Conservation (phyloP, 2,113 vertebrate genomes). For the Paramisgurnus dabryanus region DNA sequence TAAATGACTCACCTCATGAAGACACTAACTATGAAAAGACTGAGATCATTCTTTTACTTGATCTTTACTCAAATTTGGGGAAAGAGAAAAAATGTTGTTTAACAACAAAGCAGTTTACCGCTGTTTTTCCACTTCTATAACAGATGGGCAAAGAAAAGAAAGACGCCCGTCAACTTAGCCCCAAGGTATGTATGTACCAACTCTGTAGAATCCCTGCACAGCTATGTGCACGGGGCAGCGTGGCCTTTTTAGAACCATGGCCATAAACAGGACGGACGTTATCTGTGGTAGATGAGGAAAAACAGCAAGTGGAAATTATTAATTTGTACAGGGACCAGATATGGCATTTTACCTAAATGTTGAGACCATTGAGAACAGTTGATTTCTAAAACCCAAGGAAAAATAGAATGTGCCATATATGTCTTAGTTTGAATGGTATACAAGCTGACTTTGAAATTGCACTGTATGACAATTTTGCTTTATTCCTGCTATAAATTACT, state of each 20-base stretch:
- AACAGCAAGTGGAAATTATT: slow-evolving; percentile 70
- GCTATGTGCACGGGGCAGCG: slow-evolving; percentile 68
- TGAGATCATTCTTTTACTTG: slow-evolving; percentile 31
- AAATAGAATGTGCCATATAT: slow-evolving; percentile 12
- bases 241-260: slow-evolving; percentile 64
- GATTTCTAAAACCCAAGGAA: slow-evolving; percentile 33
- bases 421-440: slow-evolving; percentile 3
- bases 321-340: slow-evolving; percentile 16
- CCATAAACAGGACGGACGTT: slow-evolving; percentile 69
- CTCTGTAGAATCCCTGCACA: slow-evolving; percentile 66
- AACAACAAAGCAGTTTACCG: slow-evolving; percentile 75
- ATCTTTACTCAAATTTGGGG: slow-evolving; percentile 63
- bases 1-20: slow-evolving; percentile 25
- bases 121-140: slow-evolving; percentile 85
- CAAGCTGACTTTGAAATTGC: neutral
- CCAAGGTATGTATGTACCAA: slow-evolving; percentile 79
- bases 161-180: slow-evolving; percentile 81
- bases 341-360: neutral
- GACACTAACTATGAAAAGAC: slow-evolving; percentile 37
- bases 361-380: slow-evolving; percentile 18
- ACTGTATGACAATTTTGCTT: neutral
- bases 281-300: slow-evolving; percentile 83
- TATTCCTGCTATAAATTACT: slow-evolving; percentile 6
- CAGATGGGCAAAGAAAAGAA: slow-evolving; percentile 86
- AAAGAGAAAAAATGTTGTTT: slow-evolving; percentile 62